Evolutionary conservation across 2,797 vertebrate genomes (phyloP).

Genomic region (Labroides dimidiatus): DNA sequence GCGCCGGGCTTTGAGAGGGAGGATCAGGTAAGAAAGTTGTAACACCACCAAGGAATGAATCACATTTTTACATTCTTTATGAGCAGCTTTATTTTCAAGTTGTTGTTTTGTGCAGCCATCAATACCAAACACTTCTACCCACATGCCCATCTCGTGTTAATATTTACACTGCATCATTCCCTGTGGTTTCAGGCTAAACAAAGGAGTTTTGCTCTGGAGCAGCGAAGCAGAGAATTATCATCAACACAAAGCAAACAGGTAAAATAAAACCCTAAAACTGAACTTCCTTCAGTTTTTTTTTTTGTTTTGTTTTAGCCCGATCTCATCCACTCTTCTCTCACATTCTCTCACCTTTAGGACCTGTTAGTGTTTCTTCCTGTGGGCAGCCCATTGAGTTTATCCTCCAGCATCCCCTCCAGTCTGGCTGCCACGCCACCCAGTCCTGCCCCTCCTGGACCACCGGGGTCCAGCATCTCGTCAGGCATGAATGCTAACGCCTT

Average conservation of each 20-base stretch:
- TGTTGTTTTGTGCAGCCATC: too few species aligned
- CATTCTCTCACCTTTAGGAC: slow-evolving; percentile 84
- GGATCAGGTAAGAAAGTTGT: slow-evolving; percentile 89
- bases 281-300: too few species aligned
- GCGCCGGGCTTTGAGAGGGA: slow-evolving; percentile 98
- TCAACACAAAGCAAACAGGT: slow-evolving; percentile 96
- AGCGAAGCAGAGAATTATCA: slow-evolving; percentile 89
- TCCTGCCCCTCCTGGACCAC: slow-evolving; percentile 90
- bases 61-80: too few species aligned
- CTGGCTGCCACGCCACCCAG: slow-evolving; percentile 96
- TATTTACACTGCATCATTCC: neutral
- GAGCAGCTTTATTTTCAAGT: too few species aligned
- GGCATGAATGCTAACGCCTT: slow-evolving; percentile 99
- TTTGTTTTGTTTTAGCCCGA: too few species aligned
- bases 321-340: too few species aligned
- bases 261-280: slow-evolving; percentile 25
- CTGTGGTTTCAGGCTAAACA: slow-evolving; percentile 89
- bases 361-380: slow-evolving; percentile 94
- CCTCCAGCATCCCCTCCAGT: slow-evolving; percentile 97
- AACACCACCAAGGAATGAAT: too few species aligned
- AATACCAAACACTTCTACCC: too few species aligned
- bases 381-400: slow-evolving; percentile 95
- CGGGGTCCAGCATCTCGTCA: slow-evolving; percentile 87
- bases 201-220: slow-evolving; percentile 91
- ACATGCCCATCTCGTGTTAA: too few species aligned